These are phyloP conservation scores for Craniophora ligustri DNA, from an alignment of 2,888 invertebrate species.

Conservation along the genomic window DNA sequence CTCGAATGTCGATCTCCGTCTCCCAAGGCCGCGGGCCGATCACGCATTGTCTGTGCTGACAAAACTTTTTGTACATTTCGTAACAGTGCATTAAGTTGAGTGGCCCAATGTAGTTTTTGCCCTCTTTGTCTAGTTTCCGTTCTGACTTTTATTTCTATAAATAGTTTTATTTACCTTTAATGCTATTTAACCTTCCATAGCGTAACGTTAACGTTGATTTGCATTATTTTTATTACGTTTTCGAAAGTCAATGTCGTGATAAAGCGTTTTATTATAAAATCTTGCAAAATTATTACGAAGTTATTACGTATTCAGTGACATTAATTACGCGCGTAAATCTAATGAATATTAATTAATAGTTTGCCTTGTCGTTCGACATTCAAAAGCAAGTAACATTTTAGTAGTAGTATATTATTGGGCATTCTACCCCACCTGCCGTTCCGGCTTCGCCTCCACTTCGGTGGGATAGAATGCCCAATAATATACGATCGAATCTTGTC, in stretches of 20 bases:
- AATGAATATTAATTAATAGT: conserved; percentile 35
- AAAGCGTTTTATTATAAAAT: conserved; percentile 4
- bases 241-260: conserved; percentile 20
- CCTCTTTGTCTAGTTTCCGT: conserved; percentile 25
- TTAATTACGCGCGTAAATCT: conserved; percentile 23
- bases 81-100: conserved; percentile 42
- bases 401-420: conserved; percentile 17
- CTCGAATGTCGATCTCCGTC: conserved; percentile 61
- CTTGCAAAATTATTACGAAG: conserved; percentile 19
- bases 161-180: conserved; percentile 3
- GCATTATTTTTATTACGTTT: background rate
- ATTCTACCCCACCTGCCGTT: too few relatives aligned
- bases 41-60: conserved; percentile 62
- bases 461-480: too few relatives aligned
- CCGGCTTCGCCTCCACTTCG: too few relatives aligned
- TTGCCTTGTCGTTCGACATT: conserved; percentile 32
- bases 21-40: conserved; percentile 67
- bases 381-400: conserved; percentile 41
- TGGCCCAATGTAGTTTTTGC: conserved; percentile 17
- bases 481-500: too few relatives aligned
- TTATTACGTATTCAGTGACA: conserved; percentile 26
- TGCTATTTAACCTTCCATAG: background rate
- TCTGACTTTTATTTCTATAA: conserved; percentile 22
- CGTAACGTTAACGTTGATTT: background rate
- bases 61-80: conserved; percentile 56